A percentile compares a stretch with the other conserved stretches of the same genome.
Evolutionary conservation across 2,888 invertebrate species (phyloP).

Genomic region (Volucella inflata): DNA sequence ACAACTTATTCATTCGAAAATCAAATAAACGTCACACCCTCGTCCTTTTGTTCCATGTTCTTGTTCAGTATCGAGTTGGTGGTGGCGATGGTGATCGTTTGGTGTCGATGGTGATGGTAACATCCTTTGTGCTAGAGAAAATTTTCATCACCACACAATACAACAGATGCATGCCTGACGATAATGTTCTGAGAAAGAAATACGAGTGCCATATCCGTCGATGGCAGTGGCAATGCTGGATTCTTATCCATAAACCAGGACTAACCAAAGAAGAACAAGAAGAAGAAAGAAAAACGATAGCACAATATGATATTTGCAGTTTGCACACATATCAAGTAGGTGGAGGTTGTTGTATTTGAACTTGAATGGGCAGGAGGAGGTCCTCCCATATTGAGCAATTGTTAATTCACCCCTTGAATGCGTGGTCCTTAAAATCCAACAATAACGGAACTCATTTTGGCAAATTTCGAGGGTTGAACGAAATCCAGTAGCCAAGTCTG

Average conservation of each 20-base stretch:
- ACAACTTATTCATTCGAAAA: constrained; percentile 71
- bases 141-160: constrained; percentile 70
- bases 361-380: constrained; percentile 12
- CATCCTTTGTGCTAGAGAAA: constrained; percentile 38
- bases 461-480: constrained; percentile 64
- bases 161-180: constrained; percentile 70
- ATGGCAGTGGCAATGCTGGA: constrained; percentile 8
- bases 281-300: constrained; percentile 9
- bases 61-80: constrained; percentile 15
- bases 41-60: constrained; percentile 42
- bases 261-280: constrained; percentile 15
- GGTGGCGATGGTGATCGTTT: neutral
- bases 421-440: constrained; percentile 23
- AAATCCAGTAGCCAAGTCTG: neutral
- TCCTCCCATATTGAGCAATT: constrained; percentile 58
- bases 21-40: constrained; percentile 74
- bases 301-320: constrained; percentile 55
- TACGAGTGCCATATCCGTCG: no score
- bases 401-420: constrained; percentile 72
- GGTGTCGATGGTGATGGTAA: neutral
- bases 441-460: constrained; percentile 39
- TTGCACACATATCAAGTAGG: constrained; percentile 24
- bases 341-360: constrained; percentile 14
- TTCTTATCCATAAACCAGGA: constrained; percentile 51
- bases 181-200: constrained; percentile 54